Base-by-base conservation (phyloP, 2,113 vertebrate species). In the Cyanoderma ruficeps region DNA sequence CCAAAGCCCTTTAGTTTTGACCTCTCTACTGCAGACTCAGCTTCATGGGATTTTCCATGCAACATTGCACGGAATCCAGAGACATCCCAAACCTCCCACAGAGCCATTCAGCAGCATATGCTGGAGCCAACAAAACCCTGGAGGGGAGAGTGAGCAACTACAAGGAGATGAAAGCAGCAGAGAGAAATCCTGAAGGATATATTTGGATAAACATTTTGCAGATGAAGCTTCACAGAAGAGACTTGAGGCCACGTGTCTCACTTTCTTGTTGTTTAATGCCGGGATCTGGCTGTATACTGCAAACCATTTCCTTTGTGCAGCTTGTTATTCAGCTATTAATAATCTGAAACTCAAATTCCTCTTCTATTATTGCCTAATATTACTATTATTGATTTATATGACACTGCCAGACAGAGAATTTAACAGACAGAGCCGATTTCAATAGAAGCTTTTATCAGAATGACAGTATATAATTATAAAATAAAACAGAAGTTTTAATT, bases 401-500 rank as follows among this genome's bases (percentile, higher is more conserved):
- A 52, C 50, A 77, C 35, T 67, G 64, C 33, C 76, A 94, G 70
- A 61, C 23, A 79, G 50, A 69, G 27, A 85, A 93, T 67, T 74
- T 77, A 82, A 89, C 41, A 87, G 57, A 87, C 2, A 3, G 27
- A 65, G 63, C 8, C 67, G 59, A 90, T 59, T 92, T 95, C 71
- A 95, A 64, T 33, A 67, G 28, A 79, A 81, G 11, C 7, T 61
- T 87, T 89, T 75, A 82, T 76, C 82, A 90, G 56, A 92, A 71
- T 57, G 83, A 78, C 59, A 92, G 47, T 61, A 75, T 33, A 28
- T 35, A 78, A 91, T 92, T 91, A 84, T 55, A 96, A 94, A 94
- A 83, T 49, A 92, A 90, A 95, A 41, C 1, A 21, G 41, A 94
- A 42, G 10, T 74, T 94, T 95, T 80, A 63, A 70, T 90, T 95